Base-by-base conservation (phyloP, 2,113 vertebrate species). In the Xiphophorus maculatus region DNA sequence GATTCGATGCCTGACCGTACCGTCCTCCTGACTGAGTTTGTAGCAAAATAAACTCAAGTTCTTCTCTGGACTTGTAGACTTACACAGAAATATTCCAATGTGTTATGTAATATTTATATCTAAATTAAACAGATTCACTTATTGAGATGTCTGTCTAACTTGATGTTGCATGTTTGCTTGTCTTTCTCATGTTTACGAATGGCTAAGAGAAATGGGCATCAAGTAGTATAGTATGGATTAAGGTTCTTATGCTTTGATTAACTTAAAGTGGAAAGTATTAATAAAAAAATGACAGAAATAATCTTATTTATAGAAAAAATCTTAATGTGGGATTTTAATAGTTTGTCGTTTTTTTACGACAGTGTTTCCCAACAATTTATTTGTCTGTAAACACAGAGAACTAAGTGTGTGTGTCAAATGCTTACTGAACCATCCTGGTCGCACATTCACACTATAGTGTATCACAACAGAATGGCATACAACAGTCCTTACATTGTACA, bases 381-480 rank as follows among this genome's bases (percentile, higher is more conserved):
- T n/a, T 58, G 14, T 58, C 22, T 25, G 22, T 54, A 76, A 85
- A 87, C 85, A 90, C 83, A 88, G 74, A 82, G 79, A 84, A 74
- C 79, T 5, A 32, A 73, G 68, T 82, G 85, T 90, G 86, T 91
- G 85, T 91, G 87, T 91, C 90, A 89, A 76, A 67, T n/a, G 74
- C 84, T 91, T 85, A 86, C 83, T 78, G 84, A 91, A 84, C 70
- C 80, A 66, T 80, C 84, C 68, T 80, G 17, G 63, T 30, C 30
- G 6, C 63, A 65, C 33, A 17, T 51, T 88, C 86, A 91, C 5
- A 66, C 35, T 28, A 3, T 10, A 28, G n/a, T 42, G 65, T 44
- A 44, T 67, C 65, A 42, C 65, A 67, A 44, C 37, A 67, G 13
- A n/a, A 17, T 7, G 25, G 25, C 51, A 10, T 11, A 27, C 84